A percentile compares a stretch with the other conserved stretches of the same genome.
Conservation (phyloP, 2,113 vertebrate genomes). For the Sus scrofa region DNA sequence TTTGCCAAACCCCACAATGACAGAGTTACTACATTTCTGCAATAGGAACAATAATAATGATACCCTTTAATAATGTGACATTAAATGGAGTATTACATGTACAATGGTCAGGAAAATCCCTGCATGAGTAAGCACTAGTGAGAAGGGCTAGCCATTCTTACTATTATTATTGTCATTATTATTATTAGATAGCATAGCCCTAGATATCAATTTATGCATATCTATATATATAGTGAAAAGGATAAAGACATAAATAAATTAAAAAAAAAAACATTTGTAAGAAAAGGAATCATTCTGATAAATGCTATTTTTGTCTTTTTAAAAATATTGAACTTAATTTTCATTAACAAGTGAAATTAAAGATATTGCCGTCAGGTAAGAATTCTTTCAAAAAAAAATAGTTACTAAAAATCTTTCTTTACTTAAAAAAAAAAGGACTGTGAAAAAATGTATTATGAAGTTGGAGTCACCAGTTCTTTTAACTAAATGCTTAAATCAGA, state of each 20-base stretch:
- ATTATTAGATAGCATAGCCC: background rate
- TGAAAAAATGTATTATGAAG: background rate
- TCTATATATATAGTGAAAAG: background rate
- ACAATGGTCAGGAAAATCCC: background rate
- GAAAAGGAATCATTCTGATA: background rate
- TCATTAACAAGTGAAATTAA: background rate
- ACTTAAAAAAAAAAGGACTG: background rate
- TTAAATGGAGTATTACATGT: background rate
- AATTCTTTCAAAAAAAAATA: background rate
- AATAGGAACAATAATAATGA: too few relatives aligned
- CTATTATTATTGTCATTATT: background rate
- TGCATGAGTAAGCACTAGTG: background rate
- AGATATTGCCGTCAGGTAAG: background rate
- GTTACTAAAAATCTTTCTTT: background rate
- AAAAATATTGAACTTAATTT: background rate
- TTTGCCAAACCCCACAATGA: background rate
- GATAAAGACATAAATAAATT: background rate
- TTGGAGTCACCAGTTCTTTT: background rate
- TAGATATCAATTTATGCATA: background rate
- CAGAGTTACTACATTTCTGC: background rate
- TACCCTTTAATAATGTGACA: background rate
- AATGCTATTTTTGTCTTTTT: background rate
- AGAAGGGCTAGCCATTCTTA: background rate
- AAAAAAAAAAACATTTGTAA: background rate
- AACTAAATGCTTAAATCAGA: background rate